Percentiles rank a stretch among this genome's conserved stretches.
Evolutionary conservation across 1,140 invertebrate genomes (phyloP).

Genomic region (Aphelinus certus): DNA sequence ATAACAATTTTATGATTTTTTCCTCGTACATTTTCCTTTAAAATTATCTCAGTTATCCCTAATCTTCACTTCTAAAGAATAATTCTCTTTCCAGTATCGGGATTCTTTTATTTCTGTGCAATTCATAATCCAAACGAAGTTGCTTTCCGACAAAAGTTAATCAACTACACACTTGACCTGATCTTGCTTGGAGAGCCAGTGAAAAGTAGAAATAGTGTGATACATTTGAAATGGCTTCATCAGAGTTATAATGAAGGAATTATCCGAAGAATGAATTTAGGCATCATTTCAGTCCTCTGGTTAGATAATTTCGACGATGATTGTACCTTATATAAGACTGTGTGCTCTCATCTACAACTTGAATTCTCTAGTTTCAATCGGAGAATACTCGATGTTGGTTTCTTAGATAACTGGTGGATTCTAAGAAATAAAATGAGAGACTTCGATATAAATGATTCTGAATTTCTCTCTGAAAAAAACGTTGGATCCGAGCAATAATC

Average conservation of each 20-base stretch:
- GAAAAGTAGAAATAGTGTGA: conserved; percentile 73
- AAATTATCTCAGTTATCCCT: not conserved
- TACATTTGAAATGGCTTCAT: conserved; percentile 73
- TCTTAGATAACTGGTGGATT: conserved; percentile 79
- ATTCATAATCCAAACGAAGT: conserved; percentile 74
- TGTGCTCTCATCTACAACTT: conserved; percentile 77
- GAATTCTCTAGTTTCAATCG: conserved; percentile 69
- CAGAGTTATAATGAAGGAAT: conserved; percentile 74
- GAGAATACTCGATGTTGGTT: conserved; percentile 81
- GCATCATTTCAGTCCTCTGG: conserved; percentile 80
- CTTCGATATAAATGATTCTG: conserved; percentile 77
- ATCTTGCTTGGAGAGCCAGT: conserved; percentile 72
- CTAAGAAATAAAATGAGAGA: conserved; percentile 76
- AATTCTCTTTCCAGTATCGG: conserved; percentile 61
- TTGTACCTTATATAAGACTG: conserved; percentile 76
- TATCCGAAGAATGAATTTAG: conserved; percentile 73
- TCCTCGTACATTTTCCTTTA: not conserved
- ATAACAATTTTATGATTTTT: too few relatives aligned
- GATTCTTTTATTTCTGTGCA: conserved; percentile 58
- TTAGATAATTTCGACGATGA: conserved; percentile 73
- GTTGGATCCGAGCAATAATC: too few relatives aligned
- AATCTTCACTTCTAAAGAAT: conserved; percentile 16
- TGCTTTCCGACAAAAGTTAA: conserved; percentile 70
- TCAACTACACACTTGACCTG: conserved; percentile 71
- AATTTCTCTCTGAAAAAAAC: not conserved